Percentiles rank a stretch among this genome's conserved stretches.
phyloP scores from a whole-genome alignment of 2,113 vertebrate genomes.

The Macaca nemestrina region DNA sequence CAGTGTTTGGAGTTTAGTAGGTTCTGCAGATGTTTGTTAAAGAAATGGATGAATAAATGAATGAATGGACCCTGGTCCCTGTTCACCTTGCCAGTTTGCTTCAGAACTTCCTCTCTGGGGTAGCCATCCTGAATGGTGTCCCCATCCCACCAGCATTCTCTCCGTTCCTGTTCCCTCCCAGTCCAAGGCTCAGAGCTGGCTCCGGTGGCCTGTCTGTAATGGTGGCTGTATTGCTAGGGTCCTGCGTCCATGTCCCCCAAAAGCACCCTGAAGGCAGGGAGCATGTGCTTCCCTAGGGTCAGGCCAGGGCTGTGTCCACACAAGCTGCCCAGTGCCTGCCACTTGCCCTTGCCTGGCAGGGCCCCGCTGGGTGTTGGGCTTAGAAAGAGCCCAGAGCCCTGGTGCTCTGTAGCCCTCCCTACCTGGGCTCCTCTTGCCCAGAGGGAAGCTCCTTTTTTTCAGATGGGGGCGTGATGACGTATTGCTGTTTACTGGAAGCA shows the following conservation, averaged over 20 bases:
- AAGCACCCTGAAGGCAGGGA: background rate
- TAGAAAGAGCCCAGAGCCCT: background rate
- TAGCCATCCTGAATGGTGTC: background rate
- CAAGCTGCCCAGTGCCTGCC: background rate
- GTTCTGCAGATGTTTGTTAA: background rate
- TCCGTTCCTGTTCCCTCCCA: background rate
- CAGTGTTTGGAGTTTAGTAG: background rate
- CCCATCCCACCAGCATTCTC: background rate
- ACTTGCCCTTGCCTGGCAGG: background rate
- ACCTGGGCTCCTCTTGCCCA: background rate
- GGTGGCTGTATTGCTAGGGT: background rate
- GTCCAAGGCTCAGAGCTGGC: background rate
- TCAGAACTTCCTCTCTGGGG: background rate
- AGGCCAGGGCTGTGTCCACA: background rate
- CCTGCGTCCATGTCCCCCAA: fast-evolving
- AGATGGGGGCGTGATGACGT: fast-evolving
- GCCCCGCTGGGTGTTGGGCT: fast-evolving
- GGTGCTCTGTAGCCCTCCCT: background rate
- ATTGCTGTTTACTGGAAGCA: background rate
- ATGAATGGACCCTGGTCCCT: background rate
- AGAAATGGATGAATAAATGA: background rate
- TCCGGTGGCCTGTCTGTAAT: background rate
- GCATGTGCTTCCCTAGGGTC: background rate
- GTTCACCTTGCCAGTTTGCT: background rate
- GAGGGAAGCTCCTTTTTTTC: background rate